Percentiles rank a stretch among this genome's conserved stretches.
These are phyloP conservation scores for Pterocles orientalis DNA, from an alignment of 2,113 vertebrate genomes.

Conservation along the genomic window DNA sequence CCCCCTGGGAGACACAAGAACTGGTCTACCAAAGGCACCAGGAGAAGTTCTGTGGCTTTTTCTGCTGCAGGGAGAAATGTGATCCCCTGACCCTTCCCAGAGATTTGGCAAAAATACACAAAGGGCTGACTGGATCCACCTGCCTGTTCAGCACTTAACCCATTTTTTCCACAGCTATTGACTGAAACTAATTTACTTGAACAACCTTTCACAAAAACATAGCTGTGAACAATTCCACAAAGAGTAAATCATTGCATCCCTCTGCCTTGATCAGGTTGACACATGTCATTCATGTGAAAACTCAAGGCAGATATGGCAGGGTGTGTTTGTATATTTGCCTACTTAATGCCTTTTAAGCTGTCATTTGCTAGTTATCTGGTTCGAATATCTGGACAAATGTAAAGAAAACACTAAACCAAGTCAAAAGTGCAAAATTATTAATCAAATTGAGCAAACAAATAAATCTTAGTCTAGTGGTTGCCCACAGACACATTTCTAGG, in stretches of 20 bases:
- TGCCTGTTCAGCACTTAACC: slow-evolving; percentile 39
- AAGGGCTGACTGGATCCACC: slow-evolving; percentile 47
- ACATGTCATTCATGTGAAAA: slow-evolving; percentile 11
- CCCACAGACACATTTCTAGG: slow-evolving; percentile 17
- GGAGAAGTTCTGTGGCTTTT: slow-evolving; percentile 50
- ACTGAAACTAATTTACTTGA: slow-evolving; percentile 61
- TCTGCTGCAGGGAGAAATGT: background rate
- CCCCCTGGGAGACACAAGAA: background rate
- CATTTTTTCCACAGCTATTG: slow-evolving; percentile 6
- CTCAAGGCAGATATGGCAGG: background rate
- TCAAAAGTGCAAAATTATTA: slow-evolving; percentile 84
- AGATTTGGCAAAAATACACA: slow-evolving; percentile 1
- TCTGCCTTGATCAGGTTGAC: slow-evolving; percentile 34
- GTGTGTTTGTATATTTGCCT: slow-evolving; percentile 42
- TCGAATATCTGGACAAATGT: slow-evolving; percentile 70
- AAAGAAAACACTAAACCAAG: slow-evolving; percentile 79
- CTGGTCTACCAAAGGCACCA: background rate
- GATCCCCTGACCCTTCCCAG: slow-evolving; percentile 9
- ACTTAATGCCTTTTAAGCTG: slow-evolving; percentile 60
- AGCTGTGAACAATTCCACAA: background rate
- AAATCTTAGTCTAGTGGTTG: background rate
- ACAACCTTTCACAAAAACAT: background rate
- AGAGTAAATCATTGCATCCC: background rate
- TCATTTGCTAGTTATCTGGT: slow-evolving; percentile 66
- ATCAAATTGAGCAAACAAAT: slow-evolving; percentile 83